A percentile compares a stretch with the other conserved stretches of the same genome.
phyloP scores from a whole-genome alignment of 1,140 invertebrate genomes.

The Drosophila tsacasi region DNA sequence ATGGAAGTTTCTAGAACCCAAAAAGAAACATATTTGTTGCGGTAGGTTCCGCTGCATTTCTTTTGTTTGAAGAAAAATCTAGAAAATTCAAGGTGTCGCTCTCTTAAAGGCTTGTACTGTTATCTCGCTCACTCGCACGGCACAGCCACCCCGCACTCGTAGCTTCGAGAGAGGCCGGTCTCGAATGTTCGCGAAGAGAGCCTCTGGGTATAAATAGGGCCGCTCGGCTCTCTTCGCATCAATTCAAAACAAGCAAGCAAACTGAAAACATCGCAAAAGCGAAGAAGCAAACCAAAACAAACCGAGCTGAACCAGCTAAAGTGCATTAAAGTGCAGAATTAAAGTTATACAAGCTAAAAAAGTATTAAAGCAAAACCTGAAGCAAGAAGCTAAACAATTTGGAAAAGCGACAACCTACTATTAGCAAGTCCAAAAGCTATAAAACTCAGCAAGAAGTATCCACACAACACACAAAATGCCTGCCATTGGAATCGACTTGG shows the following conservation, averaged over 20 bases:
- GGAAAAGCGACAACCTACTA: too few relatives aligned
- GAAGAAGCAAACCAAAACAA: conserved; percentile 51
- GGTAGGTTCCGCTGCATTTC: neutral
- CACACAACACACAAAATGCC: too few relatives aligned
- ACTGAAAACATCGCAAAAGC: conserved; percentile 63
- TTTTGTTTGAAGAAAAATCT: conserved; percentile 5
- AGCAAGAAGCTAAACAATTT: conserved; percentile 10
- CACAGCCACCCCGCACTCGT: conserved; percentile 1
- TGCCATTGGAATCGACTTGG: conserved; percentile 91
- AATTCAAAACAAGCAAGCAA: conserved; percentile 70
- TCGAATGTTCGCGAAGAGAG: conserved; percentile 61
- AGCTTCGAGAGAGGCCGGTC: conserved; percentile 47
- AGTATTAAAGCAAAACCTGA: neutral
- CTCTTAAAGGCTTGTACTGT: neutral
- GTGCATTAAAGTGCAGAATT: neutral
- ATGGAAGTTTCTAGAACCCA: conserved; percentile 19
- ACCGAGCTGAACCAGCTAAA: conserved; percentile 51
- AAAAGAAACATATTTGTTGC: conserved; percentile 3
- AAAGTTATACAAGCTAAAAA: conserved; percentile 15
- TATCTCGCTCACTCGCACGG: conserved; percentile 11
- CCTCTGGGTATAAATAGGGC: conserved; percentile 66
- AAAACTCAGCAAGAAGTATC: too few relatives aligned
- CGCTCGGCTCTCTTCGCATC: conserved; percentile 43
- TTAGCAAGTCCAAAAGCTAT: too few relatives aligned
- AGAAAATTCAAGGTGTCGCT: neutral